Evolutionary conservation across 2,113 vertebrate genomes (phyloP).

Genomic region (Strix uralensis): DNA sequence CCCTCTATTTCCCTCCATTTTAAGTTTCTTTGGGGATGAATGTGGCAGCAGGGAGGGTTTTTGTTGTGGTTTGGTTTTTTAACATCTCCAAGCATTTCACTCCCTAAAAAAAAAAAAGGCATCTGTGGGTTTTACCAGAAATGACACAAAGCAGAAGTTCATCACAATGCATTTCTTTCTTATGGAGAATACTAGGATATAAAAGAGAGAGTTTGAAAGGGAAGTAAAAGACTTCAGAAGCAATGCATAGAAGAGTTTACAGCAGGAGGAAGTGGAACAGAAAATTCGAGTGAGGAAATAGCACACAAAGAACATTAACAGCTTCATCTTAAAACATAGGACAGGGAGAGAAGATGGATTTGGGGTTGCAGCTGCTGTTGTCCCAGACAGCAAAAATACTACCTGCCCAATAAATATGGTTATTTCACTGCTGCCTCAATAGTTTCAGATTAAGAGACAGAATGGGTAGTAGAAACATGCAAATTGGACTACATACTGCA

Average conservation of each 20-base stretch:
- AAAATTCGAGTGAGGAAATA: conserved; percentile 27
- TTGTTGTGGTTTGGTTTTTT: neutral
- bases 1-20: neutral
- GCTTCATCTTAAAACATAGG: neutral
- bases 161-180: neutral
- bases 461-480: neutral
- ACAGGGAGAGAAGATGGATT: neutral
- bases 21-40: neutral
- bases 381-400: neutral
- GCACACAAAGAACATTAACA: neutral
- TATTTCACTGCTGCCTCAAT: neutral
- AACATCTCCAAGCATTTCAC: neutral
- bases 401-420: neutral
- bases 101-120: neutral
- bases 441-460: neutral
- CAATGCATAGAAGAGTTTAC: neutral
- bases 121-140: conserved; percentile 2
- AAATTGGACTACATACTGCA: neutral
- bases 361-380: neutral
- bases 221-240: conserved; percentile 4
- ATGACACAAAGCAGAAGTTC: neutral
- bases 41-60: neutral
- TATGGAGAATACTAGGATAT: neutral
- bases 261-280: conserved; percentile 16
- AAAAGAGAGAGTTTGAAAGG: neutral